Percentiles rank a stretch among this genome's conserved stretches.
Conservation (phyloP, 1,140 invertebrate species). For the Rhynchophorus ferrugineus region DNA sequence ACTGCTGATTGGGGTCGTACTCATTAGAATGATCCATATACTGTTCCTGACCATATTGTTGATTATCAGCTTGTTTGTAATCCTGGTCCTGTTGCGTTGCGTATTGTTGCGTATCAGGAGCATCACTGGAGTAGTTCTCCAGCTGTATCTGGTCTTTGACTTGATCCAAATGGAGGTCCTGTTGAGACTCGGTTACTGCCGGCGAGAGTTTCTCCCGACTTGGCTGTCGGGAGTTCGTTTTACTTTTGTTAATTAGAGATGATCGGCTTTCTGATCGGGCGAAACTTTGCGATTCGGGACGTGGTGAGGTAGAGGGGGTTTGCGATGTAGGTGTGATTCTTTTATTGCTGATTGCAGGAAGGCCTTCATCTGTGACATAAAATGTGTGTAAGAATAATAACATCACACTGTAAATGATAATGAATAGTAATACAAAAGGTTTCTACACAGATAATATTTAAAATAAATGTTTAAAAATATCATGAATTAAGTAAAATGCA, state of each 20-base stretch:
- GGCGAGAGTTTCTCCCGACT: conserved; percentile 17
- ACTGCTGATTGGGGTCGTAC: conserved; percentile 15
- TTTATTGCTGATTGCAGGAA: conserved; percentile 24
- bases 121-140: too few relatives aligned
- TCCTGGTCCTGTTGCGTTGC: background rate
- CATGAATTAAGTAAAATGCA: too few relatives aligned
- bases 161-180: background rate
- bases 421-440: too few relatives aligned
- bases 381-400: too few relatives aligned
- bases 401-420: too few relatives aligned
- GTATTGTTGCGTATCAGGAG: conserved; percentile 2
- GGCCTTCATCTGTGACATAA: conserved; percentile 25
- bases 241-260: conserved; percentile 16
- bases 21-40: conserved; percentile 11
- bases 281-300: conserved; percentile 24
- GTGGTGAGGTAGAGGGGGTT: conserved; percentile 24
- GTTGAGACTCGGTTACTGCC: conserved; percentile 8
- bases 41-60: conserved; percentile 16
- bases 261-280: conserved; percentile 20
- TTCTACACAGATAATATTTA: too few relatives aligned
- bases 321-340: conserved; percentile 19
- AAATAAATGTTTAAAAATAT: too few relatives aligned
- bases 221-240: conserved; percentile 12
- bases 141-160: too few relatives aligned
- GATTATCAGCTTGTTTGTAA: background rate